Percentiles rank a stretch among this genome's conserved stretches.
Evolutionary conservation across 2,797 vertebrate species (phyloP).

Genomic region (Sorex maritimensis): DNA sequence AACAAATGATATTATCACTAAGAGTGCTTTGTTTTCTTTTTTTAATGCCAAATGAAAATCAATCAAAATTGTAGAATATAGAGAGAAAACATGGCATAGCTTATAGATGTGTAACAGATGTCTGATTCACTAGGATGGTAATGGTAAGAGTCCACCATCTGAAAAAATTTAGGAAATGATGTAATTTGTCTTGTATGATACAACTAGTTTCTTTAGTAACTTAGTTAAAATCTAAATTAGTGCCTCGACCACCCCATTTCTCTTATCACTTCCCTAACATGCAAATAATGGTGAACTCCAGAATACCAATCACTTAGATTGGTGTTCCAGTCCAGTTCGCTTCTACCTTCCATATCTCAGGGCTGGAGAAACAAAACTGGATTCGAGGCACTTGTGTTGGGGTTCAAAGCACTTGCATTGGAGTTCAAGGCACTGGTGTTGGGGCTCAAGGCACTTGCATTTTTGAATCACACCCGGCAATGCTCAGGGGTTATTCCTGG

Average conservation of each 20-base stretch:
- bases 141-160: not conserved
- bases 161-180: not conserved
- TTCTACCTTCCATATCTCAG: not conserved
- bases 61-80: slow-evolving; percentile 19
- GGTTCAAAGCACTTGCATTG: too few species aligned
- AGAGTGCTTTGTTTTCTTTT: slow-evolving; percentile 4
- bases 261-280: not conserved
- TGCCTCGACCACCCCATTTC: not conserved
- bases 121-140: not conserved
- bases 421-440: too few species aligned
- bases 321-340: not conserved
- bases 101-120: not conserved
- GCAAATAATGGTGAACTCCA: not conserved
- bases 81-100: not conserved
- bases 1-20: not conserved
- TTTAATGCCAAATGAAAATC: slow-evolving; percentile 38
- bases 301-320: not conserved
- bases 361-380: too few species aligned
- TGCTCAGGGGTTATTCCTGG: too few species aligned
- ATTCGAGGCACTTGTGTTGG: too few species aligned
- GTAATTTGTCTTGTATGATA: not conserved
- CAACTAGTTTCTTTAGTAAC: not conserved
- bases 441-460: too few species aligned
- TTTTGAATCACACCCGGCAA: too few species aligned
- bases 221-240: not conserved